Evolutionary conservation across 1,140 invertebrate genomes (phyloP), one percentile per base, ranked within the genome.

Genomic region (Sminthurinus signatus): DNA sequence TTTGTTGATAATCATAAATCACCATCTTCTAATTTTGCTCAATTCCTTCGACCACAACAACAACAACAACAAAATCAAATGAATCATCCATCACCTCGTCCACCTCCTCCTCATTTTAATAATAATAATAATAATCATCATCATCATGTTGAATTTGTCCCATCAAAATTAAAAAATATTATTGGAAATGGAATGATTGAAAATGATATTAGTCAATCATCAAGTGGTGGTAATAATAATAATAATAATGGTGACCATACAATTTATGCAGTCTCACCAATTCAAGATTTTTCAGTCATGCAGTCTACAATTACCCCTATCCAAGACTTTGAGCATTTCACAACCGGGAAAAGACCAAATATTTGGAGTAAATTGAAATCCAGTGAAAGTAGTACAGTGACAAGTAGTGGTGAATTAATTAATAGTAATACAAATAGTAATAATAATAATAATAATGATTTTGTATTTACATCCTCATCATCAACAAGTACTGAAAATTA

Each of bases 341-440:
- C 27, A 8, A 27, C 3, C 27, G 5, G 14, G 8, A 52, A n/a
- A 5, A 52, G 8, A 28, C 50, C 50, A 2, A 14, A 27, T 10
- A n/a, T 52, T 5, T 52, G 50, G 50, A 52, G 50, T 29, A 25
- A 52, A 46, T 46, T 46, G 44, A 46, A 46, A 46, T 5, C 5
- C 5, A 15, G 32, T 8, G 32, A 36, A 8, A 15, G 32, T 36
- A 5, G 15, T 8, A 5, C 5, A 36, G 5, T 8, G 15, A 5
- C 5, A 5, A 5, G 15, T 8, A 5, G 15, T 8, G 5, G 15
- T 8, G 5, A 36, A 36, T 10, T 21, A n/a, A 14, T 8, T 19
- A 46, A 5, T 19, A 4, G n/a, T 46, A 4, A 46, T n/a, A 19
- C 5, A 10, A n/a, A 8, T 4, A 14, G 4, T 19, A 46, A 5